Evolutionary conservation across 2,888 invertebrate species (phyloP).

Genomic region (Caenorhabditis uteleia): DNA sequence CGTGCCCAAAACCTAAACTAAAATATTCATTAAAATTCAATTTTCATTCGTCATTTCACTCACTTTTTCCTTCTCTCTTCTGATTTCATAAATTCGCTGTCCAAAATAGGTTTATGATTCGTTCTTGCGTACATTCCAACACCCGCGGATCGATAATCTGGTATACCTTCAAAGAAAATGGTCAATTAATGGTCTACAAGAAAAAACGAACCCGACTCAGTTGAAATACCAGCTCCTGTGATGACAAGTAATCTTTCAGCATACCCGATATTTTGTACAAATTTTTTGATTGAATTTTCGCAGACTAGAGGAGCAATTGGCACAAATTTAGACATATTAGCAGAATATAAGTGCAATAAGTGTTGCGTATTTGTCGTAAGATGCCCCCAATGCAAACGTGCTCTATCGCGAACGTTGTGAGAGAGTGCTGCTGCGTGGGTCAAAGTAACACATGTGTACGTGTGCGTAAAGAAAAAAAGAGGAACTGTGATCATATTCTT

Average conservation of each 20-base stretch:
- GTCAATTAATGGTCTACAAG: neutral
- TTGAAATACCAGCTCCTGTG: constrained; percentile 94
- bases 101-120: constrained; percentile 83
- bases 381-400: too few species aligned
- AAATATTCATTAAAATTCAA: neutral
- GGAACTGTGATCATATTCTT: too few species aligned
- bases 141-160: constrained; percentile 71
- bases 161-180: constrained; percentile 77
- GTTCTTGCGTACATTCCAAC: constrained; percentile 70
- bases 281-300: constrained; percentile 20
- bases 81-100: constrained; percentile 79
- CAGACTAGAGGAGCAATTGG: constrained; percentile 16
- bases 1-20: constrained; percentile 86
- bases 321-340: constrained; percentile 14
- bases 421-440: too few species aligned
- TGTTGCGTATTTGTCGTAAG: too few species aligned
- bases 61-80: constrained; percentile 58
- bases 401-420: too few species aligned
- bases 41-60: neutral
- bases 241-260: constrained; percentile 75
- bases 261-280: constrained; percentile 8
- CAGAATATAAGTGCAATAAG: too few species aligned
- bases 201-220: constrained; percentile 78
- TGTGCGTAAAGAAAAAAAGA: too few species aligned
- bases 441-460: too few species aligned